phyloP scores from a whole-genome alignment of 1,140 invertebrate genomes.

The Nasonia vitripennis region DNA sequence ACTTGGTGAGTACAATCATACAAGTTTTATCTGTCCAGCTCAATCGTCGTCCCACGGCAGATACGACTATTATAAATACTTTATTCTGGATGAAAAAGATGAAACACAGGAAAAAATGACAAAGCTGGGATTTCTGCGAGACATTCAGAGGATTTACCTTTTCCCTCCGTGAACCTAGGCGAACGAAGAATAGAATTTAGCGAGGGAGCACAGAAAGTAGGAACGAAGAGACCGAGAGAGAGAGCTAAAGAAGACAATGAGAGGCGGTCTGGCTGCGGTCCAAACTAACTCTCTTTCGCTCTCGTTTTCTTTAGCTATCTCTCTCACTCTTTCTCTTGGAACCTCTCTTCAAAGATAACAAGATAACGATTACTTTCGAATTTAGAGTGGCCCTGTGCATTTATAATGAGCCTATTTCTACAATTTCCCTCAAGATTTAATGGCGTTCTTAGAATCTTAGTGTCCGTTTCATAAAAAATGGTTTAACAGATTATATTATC shows the following conservation, averaged over 20 bases:
- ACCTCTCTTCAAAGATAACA: constrained; percentile 54
- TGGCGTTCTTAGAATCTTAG: no score
- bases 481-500: no score
- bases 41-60: neutral
- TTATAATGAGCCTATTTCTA: constrained; percentile 39
- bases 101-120: constrained; percentile 16
- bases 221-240: neutral
- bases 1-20: neutral
- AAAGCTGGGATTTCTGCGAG: constrained; percentile 25
- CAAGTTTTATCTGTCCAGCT: constrained; percentile 31
- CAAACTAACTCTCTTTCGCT: constrained; percentile 17
- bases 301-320: neutral
- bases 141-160: constrained; percentile 24
- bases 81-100: constrained; percentile 16
- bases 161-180: neutral
- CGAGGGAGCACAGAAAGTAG: constrained; percentile 18
- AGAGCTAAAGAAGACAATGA: constrained; percentile 35
- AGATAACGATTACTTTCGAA: constrained; percentile 62
- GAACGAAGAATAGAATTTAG: constrained; percentile 47
- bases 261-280: constrained; percentile 36
- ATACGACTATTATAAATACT: constrained; percentile 37
- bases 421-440: neutral
- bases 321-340: neutral
- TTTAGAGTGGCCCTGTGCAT: constrained; percentile 53
- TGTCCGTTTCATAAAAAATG: no score